These are phyloP conservation scores for Cirrhinus mrigala DNA, from an alignment of 2,797 vertebrate genomes.

Conservation along the genomic window DNA sequence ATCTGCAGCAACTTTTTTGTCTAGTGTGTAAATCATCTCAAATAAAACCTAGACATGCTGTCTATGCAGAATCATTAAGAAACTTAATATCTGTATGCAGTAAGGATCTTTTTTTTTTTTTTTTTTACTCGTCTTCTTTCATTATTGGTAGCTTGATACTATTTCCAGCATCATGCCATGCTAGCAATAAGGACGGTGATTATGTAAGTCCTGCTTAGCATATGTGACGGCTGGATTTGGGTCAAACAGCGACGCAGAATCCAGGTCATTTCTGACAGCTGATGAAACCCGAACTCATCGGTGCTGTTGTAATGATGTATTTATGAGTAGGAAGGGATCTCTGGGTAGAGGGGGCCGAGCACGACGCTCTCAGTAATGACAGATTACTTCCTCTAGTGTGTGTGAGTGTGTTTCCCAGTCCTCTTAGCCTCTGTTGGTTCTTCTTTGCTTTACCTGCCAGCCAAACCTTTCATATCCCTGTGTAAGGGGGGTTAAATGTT, in stretches of 20 bases:
- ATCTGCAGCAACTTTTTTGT: no score
- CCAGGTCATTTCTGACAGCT: constrained; percentile 84
- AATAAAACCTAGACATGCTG: no score
- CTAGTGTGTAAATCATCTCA: no score
- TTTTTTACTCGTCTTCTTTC: constrained; percentile 50
- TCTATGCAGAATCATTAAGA: no score
- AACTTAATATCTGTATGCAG: no score
- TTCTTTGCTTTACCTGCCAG: constrained; percentile 73
- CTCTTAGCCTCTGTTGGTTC: constrained; percentile 71
- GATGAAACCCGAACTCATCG: constrained; percentile 82
- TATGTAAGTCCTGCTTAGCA: constrained; percentile 81
- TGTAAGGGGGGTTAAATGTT: constrained; percentile 74
- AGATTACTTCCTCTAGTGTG: constrained; percentile 72
- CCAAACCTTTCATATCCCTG: constrained; percentile 68
- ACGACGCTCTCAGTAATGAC: constrained; percentile 68
- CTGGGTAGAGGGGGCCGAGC: constrained; percentile 68
- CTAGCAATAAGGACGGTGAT: constrained; percentile 66
- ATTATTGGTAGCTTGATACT: constrained; percentile 65
- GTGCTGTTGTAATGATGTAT: constrained; percentile 79
- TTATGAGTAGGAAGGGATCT: constrained; percentile 79
- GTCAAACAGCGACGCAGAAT: constrained; percentile 81
- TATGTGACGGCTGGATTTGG: constrained; percentile 79
- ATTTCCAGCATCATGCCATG: constrained; percentile 65
- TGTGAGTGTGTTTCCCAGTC: constrained; percentile 53
- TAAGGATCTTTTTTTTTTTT: neutral